Base-by-base conservation (phyloP, 2,113 vertebrate genomes). In the Maccullochella peelii region DNA sequence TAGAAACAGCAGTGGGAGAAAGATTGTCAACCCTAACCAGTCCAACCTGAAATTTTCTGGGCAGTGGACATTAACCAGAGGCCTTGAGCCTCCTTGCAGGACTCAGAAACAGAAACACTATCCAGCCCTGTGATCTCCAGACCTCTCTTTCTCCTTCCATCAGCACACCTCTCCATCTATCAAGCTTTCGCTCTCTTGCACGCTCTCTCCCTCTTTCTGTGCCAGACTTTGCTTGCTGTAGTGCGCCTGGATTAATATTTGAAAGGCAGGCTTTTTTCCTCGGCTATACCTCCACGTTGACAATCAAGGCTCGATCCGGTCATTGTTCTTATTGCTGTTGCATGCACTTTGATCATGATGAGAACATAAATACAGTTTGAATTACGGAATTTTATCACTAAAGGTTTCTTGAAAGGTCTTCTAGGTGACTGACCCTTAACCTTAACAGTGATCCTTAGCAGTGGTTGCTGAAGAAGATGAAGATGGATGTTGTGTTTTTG, bases 111-210 rank as follows among this genome's bases (percentile, higher is more conserved):
- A 81, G 92, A 93, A 95, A 94, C 90, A 87, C 87, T 76, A 95
- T 93, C 90, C 89, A 86, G 75, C 82, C 69, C 74, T 81, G 73
- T 86, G 90, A 92, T 94, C 87, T 93, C 82, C 86, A 94, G 88
- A 90, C 90, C 86, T 79, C 75, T 89, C 66, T 30, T 84, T 94
- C 79, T 86, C 78, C 85, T 81, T 89, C 88, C 87, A 88, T 91
- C 85, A 88, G 73, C 21, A n/a, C 88, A 89, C 85, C 81, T 88
- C 73, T 91, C 91, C 86, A 87, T 90, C 86, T 77, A 79, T 86
- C 81, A 87, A 84, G 62, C 74, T 63, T 58, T 74, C 54, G 8
- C 87, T 91, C 76, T 54, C 75, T 75, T 66, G 75, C 78, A 80
- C 9, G 50, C 68, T 74, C 61, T 65, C 68, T 77, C 69, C 73